phyloP scores from a whole-genome alignment of 2,113 vertebrate genomes.

The Eublepharis macularius region DNA sequence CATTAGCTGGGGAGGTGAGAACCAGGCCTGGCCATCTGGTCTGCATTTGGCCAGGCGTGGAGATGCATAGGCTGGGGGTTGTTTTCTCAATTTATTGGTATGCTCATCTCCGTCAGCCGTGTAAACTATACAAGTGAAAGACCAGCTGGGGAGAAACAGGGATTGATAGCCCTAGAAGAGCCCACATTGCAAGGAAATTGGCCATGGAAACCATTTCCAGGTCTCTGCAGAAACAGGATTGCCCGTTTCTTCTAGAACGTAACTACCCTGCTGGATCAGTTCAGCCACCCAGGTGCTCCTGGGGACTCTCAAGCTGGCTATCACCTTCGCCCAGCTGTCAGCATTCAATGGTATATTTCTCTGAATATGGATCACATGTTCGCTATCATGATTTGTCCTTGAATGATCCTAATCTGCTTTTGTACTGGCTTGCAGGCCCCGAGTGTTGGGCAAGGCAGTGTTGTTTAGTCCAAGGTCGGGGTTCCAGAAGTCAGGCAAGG shows the following conservation, averaged over 20 bases:
- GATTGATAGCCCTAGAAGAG: neutral
- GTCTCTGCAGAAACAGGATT: neutral
- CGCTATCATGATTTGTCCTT: no score
- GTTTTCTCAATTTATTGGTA: neutral
- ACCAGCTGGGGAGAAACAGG: neutral
- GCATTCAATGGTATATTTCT: no score
- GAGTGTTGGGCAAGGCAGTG: no score
- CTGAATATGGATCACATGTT: no score
- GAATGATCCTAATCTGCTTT: no score
- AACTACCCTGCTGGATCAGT: no score
- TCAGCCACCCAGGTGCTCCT: no score
- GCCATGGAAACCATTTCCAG: neutral
- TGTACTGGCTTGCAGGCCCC: no score
- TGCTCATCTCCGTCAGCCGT: neutral
- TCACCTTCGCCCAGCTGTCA: no score
- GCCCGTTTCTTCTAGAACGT: neutral
- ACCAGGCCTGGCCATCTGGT: neutral
- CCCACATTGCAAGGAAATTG: neutral
- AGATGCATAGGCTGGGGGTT: neutral
- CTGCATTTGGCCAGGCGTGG: neutral
- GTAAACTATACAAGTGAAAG: neutral
- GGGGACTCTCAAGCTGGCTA: no score
- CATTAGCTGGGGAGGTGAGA: neutral
- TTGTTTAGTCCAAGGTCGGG: no score
- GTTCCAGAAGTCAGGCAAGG: no score